These are phyloP conservation scores for Drosophila imparisetae DNA, from an alignment of 2,888 invertebrate species.

Conservation along the genomic window DNA sequence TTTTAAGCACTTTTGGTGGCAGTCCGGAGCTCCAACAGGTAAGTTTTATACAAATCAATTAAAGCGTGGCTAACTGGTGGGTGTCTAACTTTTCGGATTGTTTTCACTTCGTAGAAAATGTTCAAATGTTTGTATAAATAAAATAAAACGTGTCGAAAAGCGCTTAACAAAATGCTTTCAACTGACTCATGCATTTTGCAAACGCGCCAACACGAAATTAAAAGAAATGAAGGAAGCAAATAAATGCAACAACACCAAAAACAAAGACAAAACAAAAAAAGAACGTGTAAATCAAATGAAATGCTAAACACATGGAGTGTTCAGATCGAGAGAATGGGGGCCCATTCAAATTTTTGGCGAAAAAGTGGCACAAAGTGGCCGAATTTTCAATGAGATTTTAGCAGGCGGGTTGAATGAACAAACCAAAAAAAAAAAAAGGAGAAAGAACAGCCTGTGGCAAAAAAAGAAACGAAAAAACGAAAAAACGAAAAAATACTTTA, in stretches of 20 bases:
- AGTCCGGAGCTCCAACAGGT: constrained; percentile 36
- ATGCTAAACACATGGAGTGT: constrained; percentile 76
- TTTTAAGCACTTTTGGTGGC: constrained; percentile 53
- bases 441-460: constrained; percentile 30
- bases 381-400: constrained; percentile 61
- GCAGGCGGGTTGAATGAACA: constrained; percentile 55
- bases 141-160: constrained; percentile 67
- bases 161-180: constrained; percentile 50
- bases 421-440: constrained; percentile 1
- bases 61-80: constrained; percentile 27
- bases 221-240: constrained; percentile 10
- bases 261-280: not conserved
- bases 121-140: constrained; percentile 12
- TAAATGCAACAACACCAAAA: not conserved
- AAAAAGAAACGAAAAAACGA: constrained; percentile 8
- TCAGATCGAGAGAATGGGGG: constrained; percentile 18
- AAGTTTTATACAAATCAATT: constrained; percentile 54
- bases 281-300: constrained; percentile 65
- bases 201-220: constrained; percentile 34
- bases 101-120: constrained; percentile 39
- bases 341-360: constrained; percentile 40
- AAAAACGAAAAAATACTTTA: constrained; percentile 27
- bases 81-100: constrained; percentile 19
- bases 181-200: constrained; percentile 60
- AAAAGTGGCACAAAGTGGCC: constrained; percentile 66